Base-by-base conservation (phyloP, 2,797 vertebrate genomes). In the Cirrhinus molitorella region DNA sequence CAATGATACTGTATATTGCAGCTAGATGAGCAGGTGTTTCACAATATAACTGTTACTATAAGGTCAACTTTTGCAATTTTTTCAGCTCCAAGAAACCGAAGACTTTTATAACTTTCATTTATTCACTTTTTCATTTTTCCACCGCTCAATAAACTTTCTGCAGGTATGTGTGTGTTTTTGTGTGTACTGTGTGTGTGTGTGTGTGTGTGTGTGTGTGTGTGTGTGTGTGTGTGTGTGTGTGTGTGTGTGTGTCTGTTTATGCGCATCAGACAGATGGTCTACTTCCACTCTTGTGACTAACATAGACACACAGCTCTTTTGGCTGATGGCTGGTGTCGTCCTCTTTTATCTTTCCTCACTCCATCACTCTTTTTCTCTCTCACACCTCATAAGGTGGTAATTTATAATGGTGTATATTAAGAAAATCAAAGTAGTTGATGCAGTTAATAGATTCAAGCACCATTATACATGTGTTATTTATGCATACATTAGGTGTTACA, bases 321-420 rank as follows among this genome's bases (percentile, higher is more conserved):
- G 31, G 47, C 47, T 65, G 53, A 45, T 61, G 28, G 45, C 77
- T 63, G 55, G 17, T 63, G 70, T 61, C 78, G 23, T 61, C 37
- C 59, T 59, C 49, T 59, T 61, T 76, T 85, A 59, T 72, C n/a
- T 23, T 21, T 49, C 10, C 47, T 73, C 45, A n/a, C n/a, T 34
- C 4, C 17, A 37, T 51, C 67, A 34, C 25, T 49, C 13, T 61
- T n/a, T 14, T 11, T 80, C 57, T 72, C 83, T n/a, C 40, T 53
- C 16, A 19, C 74, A 61, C 55, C 67, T 25, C 43, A 31, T n/a
- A 70, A 68, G 6, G 45, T 79, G 49, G 3, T 68, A 25, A 43
- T 70, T 25, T 55, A 43, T 57, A 57, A 53, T 16, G 23, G n/a
- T 34, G 43, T 3, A 47, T 45, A 9, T 77, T 40, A 77, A 23